Base-by-base conservation (phyloP, 2,797 vertebrate genomes). In the Takifugu rubripes region DNA sequence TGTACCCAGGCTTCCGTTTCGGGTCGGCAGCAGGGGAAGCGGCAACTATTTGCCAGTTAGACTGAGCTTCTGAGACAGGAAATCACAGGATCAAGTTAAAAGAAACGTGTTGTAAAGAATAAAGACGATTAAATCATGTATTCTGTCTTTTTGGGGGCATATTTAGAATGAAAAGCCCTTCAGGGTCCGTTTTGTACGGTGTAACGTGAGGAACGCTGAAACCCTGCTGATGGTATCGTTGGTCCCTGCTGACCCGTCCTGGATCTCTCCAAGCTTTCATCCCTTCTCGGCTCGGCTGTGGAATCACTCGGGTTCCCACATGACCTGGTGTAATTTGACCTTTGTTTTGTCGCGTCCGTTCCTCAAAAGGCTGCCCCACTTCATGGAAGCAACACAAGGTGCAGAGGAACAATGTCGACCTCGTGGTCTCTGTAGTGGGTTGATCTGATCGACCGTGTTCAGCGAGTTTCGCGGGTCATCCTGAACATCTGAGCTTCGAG, bases 1-100 rank as follows among this genome's bases (percentile, higher is more conserved):
- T 94, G 16, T 88, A 88, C 43, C 88, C 92, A 24, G 90, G 90
- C 9, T 92, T 93, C 72, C 80, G 91, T 62, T 89, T 93, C 60
- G 84, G 87, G 86, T 53, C 78, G 9, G 83, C 84, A 12, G 57
- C 74, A 0, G 89, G 89, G 1, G 51, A 82, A 27, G 67, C 81
- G 1, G 57, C 91, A 24, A 82, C 27, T 0, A 2, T 93, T 17
- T 91, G 91, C 61, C 63, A 81, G 0, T 63, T 92, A 66, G 75
- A 81, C 14, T 91, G 61, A 85, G 21, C 14, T 58, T 15, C 21
- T 25, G 25, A n/a, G 15, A 12, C 14, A 44, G 7, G 21, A 46
- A 52, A 21, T 36, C 27, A 52, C 17, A n/a, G n/a, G n/a, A 14
- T 40, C 12, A 40, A 21, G 21, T 21, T 21, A 21, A 21, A 21